Base-by-base conservation (phyloP, 1,140 invertebrate species). In the Mercenaria mercenaria region DNA sequence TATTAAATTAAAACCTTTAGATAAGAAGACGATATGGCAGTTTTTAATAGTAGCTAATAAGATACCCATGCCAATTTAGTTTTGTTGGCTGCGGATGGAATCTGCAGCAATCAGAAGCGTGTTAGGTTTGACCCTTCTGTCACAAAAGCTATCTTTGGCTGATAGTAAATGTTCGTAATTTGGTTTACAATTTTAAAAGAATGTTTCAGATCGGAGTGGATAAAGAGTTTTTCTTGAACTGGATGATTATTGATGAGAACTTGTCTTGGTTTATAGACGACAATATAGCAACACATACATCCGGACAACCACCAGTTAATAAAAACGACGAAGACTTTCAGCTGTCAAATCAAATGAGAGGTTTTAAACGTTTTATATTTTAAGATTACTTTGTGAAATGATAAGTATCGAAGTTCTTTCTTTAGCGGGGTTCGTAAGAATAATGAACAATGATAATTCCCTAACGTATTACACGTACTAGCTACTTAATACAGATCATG, bases 191-290 rank as follows among this genome's bases (percentile, higher is more conserved):
- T n/a, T n/a, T n/a, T n/a, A n/a, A n/a, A n/a, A n/a, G n/a, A n/a
- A n/a, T n/a, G n/a, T n/a, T 61, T 61, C 47, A 89, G 88, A 84
- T 67, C 47, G 81, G 90, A 67, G 79, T 94, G 64, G 92, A 93
- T 32, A 81, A 84, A 15, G 92, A 93, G 52, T 94, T 93, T 59
- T 86, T 81, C 0, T 67, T 94, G 0, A 67, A 93, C 74, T 94
- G 92, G 43, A 87, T 92, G 50, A 88, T 80, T 26, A 61, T 92
- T 47, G 93, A 94, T 67, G 92, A 94, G 39, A 90, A 92, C 43
- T 86, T 90, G 13, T 92, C 93, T 0, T 93, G 92, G 91, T 94
- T 94, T 76, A 37, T 95, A 13, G 89, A 92, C 34, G 88, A 93
- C 23, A 93, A 93, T 88, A 92, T 93, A 29, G 10, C 76, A 39